phyloP scores from a whole-genome alignment of 2,113 vertebrate species.

The Cardinalis cardinalis region DNA sequence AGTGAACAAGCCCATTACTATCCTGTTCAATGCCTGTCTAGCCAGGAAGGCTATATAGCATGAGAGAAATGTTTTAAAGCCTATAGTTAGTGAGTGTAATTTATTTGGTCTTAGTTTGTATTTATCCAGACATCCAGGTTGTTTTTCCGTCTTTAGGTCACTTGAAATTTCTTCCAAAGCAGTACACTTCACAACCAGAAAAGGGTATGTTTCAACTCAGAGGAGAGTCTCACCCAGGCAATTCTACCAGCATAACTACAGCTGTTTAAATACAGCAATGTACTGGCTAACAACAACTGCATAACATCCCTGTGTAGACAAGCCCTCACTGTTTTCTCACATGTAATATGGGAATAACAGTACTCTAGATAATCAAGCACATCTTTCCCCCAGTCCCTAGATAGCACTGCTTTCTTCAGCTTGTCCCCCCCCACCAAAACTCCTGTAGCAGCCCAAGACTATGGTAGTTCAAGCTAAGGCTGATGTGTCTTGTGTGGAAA shows the following conservation, averaged over 20 bases:
- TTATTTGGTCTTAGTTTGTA: background rate
- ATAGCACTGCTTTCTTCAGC: background rate
- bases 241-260: constrained; percentile 7
- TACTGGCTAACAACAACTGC: background rate
- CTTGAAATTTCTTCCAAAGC: background rate
- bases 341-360: background rate
- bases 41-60: background rate
- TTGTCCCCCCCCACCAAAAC: background rate
- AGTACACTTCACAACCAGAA: background rate
- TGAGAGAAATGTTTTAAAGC: background rate
- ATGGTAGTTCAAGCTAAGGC: background rate
- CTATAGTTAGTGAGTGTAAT: background rate
- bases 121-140: background rate
- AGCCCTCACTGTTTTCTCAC: background rate
- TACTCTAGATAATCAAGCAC: background rate
- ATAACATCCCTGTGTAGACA: background rate
- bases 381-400: background rate
- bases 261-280: background rate
- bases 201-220: background rate
- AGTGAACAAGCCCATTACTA: background rate
- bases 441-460: background rate
- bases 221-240: background rate
- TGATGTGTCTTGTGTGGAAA: background rate
- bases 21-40: background rate
- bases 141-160: background rate